Conservation (phyloP, 2,888 invertebrate genomes). For the Hypena proboscidalis region DNA sequence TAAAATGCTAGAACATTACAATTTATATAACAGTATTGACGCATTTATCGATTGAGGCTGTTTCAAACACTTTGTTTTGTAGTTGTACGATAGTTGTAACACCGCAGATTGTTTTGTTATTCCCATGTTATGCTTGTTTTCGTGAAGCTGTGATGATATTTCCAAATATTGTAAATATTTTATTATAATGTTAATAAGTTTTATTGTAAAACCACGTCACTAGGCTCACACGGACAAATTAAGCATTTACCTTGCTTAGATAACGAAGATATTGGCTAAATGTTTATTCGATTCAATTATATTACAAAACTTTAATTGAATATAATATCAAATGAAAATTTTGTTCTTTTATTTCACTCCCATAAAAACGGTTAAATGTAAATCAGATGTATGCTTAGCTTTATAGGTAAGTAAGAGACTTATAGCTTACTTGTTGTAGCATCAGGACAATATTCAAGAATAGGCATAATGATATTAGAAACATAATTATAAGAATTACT, state of each 20-base stretch:
- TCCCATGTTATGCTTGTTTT: constrained; percentile 81
- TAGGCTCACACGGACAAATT: constrained; percentile 78
- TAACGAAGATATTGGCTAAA: constrained; percentile 79
- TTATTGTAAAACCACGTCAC: constrained; percentile 73
- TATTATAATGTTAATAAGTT: constrained; percentile 79
- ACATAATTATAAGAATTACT: too few relatives aligned
- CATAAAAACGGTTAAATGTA: constrained; percentile 1
- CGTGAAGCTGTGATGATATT: constrained; percentile 84
- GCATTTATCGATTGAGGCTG: constrained; percentile 80
- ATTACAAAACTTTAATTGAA: constrained; percentile 81
- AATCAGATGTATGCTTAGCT: too few relatives aligned
- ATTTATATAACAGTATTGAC: constrained; percentile 72
- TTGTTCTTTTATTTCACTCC: constrained; percentile 51
- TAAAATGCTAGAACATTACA: constrained; percentile 23
- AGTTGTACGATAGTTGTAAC: constrained; percentile 69
- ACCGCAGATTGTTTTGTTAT: constrained; percentile 75
- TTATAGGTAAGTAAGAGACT: too few relatives aligned
- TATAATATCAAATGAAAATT: constrained; percentile 64
- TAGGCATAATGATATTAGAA: too few relatives aligned
- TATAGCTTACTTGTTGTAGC: too few relatives aligned
- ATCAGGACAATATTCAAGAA: too few relatives aligned
- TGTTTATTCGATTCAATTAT: constrained; percentile 84
- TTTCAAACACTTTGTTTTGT: constrained; percentile 67
- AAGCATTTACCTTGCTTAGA: constrained; percentile 78
- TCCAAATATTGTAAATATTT: constrained; percentile 84